phyloP scores from a whole-genome alignment of 2,888 invertebrate species.

The Andrena hattorfiana region DNA sequence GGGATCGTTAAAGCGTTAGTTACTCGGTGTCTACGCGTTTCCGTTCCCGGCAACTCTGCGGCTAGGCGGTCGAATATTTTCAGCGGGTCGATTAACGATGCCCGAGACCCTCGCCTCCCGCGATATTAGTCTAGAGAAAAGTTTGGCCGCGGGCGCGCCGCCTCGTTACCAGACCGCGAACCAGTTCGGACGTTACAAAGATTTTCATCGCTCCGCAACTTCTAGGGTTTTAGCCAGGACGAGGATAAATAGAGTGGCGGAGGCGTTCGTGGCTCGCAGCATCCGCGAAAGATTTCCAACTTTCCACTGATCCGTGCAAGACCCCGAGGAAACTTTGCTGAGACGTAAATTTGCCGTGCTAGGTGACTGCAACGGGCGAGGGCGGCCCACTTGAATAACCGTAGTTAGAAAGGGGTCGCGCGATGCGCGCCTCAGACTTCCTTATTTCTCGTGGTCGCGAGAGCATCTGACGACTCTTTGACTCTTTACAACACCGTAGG shows the following conservation, averaged over 20 bases:
- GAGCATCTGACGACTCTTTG: too few relatives aligned
- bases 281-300: slow-evolving; percentile 48
- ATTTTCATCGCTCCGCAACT: slow-evolving; percentile 55
- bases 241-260: slow-evolving; percentile 46
- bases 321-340: slow-evolving; percentile 31
- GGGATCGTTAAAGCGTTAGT: slow-evolving; percentile 38
- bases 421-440: background rate
- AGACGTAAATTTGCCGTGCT: slow-evolving; percentile 48
- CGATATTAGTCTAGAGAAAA: slow-evolving; percentile 6
- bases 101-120: background rate
- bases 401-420: background rate
- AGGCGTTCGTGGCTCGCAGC: slow-evolving; percentile 26
- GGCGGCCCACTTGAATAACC: slow-evolving; percentile 33
- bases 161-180: slow-evolving; percentile 44
- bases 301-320: slow-evolving; percentile 48
- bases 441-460: too few relatives aligned
- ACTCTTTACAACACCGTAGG: too few relatives aligned
- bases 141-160: background rate
- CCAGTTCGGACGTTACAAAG: slow-evolving; percentile 46
- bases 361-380: background rate
- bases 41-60: slow-evolving; percentile 10
- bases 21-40: slow-evolving; percentile 30
- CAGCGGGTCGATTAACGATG: slow-evolving; percentile 47
- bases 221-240: slow-evolving; percentile 25
- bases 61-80: slow-evolving; percentile 31